Conservation (phyloP, 2,113 vertebrate species). For the Neopipo cinnamomea region DNA sequence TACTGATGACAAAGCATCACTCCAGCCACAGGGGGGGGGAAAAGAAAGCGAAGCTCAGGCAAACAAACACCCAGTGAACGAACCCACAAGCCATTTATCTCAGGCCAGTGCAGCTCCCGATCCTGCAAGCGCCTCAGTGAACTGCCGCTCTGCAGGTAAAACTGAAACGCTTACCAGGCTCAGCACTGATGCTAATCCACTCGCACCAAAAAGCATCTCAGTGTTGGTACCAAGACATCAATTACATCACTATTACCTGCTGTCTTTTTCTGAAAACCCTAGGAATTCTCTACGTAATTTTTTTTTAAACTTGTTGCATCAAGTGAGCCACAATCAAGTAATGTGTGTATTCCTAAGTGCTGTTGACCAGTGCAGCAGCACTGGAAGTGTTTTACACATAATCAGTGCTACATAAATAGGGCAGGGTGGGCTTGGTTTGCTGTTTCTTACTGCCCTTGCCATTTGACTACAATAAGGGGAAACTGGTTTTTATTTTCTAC, state of each 20-base stretch:
- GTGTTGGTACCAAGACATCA: neutral
- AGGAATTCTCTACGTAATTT: neutral
- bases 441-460: neutral
- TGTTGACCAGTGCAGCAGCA: neutral
- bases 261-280: neutral
- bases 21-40: fast-evolving
- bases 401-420: neutral
- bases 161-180: neutral
- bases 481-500: neutral
- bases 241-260: neutral
- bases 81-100: neutral
- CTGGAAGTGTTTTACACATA: neutral
- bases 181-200: neutral
- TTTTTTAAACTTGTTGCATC: neutral
- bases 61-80: neutral
- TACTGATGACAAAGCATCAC: neutral
- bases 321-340: neutral
- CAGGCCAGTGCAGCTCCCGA: neutral
- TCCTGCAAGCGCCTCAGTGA: neutral
- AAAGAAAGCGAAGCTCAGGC: neutral
- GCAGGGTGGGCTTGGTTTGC: neutral
- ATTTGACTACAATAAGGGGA: neutral
- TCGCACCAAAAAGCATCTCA: neutral
- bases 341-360: neutral
- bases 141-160: neutral